phyloP scores from a whole-genome alignment of 1,140 invertebrate genomes.

The Platorchestia sp. region DNA sequence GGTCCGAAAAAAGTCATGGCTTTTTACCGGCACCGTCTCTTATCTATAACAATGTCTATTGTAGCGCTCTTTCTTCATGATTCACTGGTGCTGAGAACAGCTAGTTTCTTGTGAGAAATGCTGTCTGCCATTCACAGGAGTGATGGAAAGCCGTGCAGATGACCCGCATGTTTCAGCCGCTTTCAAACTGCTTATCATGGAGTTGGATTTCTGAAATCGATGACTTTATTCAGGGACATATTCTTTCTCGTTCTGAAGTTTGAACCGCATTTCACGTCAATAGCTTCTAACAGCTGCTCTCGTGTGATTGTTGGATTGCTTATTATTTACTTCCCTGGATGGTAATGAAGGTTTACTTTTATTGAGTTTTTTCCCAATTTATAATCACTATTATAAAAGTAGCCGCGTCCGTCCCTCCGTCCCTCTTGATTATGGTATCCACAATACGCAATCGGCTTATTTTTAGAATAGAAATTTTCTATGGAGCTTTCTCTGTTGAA shows the following conservation, averaged over 20 bases:
- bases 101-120: conserved; percentile 19
- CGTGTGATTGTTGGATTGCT: no score
- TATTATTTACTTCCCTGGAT: no score
- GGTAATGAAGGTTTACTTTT: no score
- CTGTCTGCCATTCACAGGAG: not conserved
- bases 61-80: not conserved
- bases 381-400: no score
- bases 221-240: not conserved
- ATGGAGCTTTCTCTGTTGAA: no score
- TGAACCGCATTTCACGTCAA: not conserved
- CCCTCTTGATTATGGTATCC: no score
- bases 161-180: not conserved
- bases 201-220: not conserved
- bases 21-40: not conserved
- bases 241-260: not conserved
- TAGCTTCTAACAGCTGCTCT: no score
- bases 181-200: not conserved
- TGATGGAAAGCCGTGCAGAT: not conserved
- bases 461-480: no score
- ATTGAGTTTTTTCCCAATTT: no score
- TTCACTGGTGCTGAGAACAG: conserved; percentile 28
- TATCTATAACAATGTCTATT: conserved; percentile 10
- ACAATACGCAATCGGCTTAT: no score
- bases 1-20: not conserved
- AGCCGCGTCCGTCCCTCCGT: no score